These are phyloP conservation scores for Neodiprion lecontei DNA, from an alignment of 1,140 invertebrate species.

Conservation along the genomic window DNA sequence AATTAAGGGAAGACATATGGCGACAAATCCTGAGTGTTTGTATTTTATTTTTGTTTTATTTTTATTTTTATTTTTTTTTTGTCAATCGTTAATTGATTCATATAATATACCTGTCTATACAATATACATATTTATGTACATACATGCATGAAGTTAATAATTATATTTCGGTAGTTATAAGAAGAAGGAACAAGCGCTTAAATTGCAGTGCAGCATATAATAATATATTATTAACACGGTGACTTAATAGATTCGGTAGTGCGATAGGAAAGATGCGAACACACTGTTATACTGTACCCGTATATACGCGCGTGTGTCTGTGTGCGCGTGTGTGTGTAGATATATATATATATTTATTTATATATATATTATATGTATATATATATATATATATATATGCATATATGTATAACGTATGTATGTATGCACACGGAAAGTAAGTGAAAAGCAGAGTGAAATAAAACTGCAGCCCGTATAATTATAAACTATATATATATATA, in stretches of 20 bases:
- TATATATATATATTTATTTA: constrained; percentile 8
- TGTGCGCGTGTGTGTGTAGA: background rate
- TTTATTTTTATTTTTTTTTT: constrained; percentile 1
- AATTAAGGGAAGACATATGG: no score
- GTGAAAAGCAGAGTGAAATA: no score
- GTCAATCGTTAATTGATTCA: background rate
- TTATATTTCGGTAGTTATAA: background rate
- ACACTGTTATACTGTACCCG: constrained; percentile 14
- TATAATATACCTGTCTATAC: background rate
- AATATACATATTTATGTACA: background rate
- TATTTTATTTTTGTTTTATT: background rate
- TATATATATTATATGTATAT: background rate
- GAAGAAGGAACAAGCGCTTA: constrained; percentile 1
- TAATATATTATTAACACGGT: background rate
- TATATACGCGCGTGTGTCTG: background rate
- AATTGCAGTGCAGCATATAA: constrained; percentile 11
- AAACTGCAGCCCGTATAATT: background rate
- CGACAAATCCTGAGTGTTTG: no score
- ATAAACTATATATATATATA: constrained; percentile 1
- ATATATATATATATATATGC: background rate
- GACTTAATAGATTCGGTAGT: no score
- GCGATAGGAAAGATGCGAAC: no score
- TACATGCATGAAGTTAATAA: constrained; percentile 16
- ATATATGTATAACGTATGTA: background rate
- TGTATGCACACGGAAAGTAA: background rate